These are phyloP conservation scores for Drosophila pseudotakahashii DNA, from an alignment of 2,888 invertebrate species.

Conservation along the genomic window DNA sequence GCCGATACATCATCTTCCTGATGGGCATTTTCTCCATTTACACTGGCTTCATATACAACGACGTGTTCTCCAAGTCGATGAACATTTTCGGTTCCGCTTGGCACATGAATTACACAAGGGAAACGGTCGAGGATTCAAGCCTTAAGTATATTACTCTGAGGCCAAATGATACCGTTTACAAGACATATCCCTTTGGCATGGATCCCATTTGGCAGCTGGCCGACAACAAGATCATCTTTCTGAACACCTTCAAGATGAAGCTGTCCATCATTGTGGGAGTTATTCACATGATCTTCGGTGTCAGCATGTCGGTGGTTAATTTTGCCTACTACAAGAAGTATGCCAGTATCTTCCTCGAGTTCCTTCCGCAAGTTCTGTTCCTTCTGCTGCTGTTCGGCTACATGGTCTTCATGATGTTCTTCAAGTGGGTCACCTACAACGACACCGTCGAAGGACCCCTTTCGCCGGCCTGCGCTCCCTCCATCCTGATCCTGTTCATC, in stretches of 20 bases:
- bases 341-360: slow-evolving; percentile 91
- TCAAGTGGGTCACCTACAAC: slow-evolving; percentile 92
- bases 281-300: slow-evolving; percentile 97
- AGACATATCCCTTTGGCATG: slow-evolving; percentile 92
- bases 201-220: slow-evolving; percentile 91
- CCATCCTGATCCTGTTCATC: slow-evolving; percentile 90
- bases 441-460: slow-evolving; percentile 82
- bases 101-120: slow-evolving; percentile 86
- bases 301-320: slow-evolving; percentile 92
- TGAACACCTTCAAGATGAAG: slow-evolving; percentile 98
- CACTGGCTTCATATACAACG: slow-evolving; percentile 99
- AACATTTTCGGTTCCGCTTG: slow-evolving; percentile 97
- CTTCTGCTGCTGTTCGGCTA: slow-evolving; percentile 94
- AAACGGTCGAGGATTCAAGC: slow-evolving; percentile 71
- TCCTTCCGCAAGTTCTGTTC: slow-evolving; percentile 96
- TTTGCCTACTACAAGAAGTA: slow-evolving; percentile 89
- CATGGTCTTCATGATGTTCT: slow-evolving; percentile 95
- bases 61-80: slow-evolving; percentile 96
- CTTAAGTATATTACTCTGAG: slow-evolving; percentile 63
- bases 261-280: slow-evolving; percentile 97
- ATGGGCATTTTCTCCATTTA: slow-evolving; percentile 99
- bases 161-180: slow-evolving; percentile 86
- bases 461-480: slow-evolving; percentile 88
- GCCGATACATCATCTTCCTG: slow-evolving; percentile 97
- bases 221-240: slow-evolving; percentile 95